These are phyloP conservation scores for Dastarcus helophoroides DNA, from an alignment of 2,888 invertebrate species.

Conservation along the genomic window DNA sequence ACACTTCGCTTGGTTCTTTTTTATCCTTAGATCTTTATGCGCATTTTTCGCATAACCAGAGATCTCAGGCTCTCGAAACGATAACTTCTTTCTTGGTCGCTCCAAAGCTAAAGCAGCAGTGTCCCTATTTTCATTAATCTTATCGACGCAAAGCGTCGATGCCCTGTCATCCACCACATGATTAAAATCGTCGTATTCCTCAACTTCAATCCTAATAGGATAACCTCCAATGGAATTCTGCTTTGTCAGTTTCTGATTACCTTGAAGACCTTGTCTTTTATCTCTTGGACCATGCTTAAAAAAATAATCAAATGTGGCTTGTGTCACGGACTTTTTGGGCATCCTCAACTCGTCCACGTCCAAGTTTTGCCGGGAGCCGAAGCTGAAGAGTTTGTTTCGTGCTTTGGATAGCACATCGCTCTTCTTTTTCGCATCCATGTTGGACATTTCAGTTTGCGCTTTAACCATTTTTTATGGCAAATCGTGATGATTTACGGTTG, in stretches of 20 bases:
- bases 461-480: too few species aligned
- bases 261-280: conserved; percentile 24
- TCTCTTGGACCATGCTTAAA: conserved; percentile 37
- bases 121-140: conserved; percentile 31
- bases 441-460: conserved; percentile 37
- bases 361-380: conserved; percentile 21
- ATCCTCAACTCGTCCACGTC: conserved; percentile 13
- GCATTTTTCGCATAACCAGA: conserved; percentile 32
- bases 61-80: conserved; percentile 77
- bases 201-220: conserved; percentile 29
- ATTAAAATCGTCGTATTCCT: conserved; percentile 20
- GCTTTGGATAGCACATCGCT: conserved; percentile 36
- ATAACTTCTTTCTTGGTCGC: conserved; percentile 72
- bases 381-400: conserved; percentile 27
- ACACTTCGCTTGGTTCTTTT: conserved; percentile 12
- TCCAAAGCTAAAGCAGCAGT: conserved; percentile 40
- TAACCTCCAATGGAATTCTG: conserved; percentile 33
- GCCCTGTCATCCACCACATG: conserved; percentile 25
- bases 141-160: conserved; percentile 30
- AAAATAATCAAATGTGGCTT: conserved; percentile 39
- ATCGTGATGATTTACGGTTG: too few species aligned
- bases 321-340: conserved; percentile 28
- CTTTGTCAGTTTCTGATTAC: conserved; percentile 25
- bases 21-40: conserved; percentile 10
- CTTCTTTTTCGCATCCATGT: conserved; percentile 37